A percentile compares a stretch with the other conserved stretches of the same genome.
Evolutionary conservation across 1,140 invertebrate species (phyloP).

Genomic region (Mizuhopecten yessoensis): DNA sequence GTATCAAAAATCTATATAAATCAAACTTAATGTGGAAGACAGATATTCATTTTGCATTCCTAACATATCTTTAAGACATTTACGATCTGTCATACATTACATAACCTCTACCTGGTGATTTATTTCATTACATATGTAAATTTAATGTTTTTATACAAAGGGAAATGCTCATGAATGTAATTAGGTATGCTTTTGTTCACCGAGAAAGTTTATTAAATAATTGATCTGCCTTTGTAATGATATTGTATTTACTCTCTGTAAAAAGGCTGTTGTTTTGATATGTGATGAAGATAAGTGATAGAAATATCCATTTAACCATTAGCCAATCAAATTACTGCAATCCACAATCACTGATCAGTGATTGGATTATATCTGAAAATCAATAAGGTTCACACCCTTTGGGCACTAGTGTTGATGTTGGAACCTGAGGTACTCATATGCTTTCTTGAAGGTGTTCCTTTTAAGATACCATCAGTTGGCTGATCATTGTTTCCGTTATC

Average conservation of each 20-base stretch:
- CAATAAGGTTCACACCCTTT: background rate
- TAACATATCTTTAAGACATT: background rate
- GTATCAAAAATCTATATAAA: background rate
- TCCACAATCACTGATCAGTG: background rate
- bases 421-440: background rate
- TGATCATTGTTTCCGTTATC: background rate
- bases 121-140: background rate
- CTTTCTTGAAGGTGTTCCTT: background rate
- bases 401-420: background rate
- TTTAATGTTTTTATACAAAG: background rate
- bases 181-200: background rate
- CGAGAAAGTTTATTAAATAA: background rate
- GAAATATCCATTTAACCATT: background rate
- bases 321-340: slow-evolving; percentile 38
- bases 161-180: background rate
- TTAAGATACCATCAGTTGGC: background rate
- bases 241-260: background rate
- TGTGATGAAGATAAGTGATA: background rate
- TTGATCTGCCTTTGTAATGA: background rate
- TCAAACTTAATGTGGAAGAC: background rate
- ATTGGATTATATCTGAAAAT: background rate
- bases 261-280: background rate
- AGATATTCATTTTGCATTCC: background rate
- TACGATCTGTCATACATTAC: background rate
- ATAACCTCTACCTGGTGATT: background rate